Percentiles rank a stretch among this genome's conserved stretches.
Evolutionary conservation across 2,888 invertebrate genomes (phyloP).

Genomic region (Heliconius ismenius): DNA sequence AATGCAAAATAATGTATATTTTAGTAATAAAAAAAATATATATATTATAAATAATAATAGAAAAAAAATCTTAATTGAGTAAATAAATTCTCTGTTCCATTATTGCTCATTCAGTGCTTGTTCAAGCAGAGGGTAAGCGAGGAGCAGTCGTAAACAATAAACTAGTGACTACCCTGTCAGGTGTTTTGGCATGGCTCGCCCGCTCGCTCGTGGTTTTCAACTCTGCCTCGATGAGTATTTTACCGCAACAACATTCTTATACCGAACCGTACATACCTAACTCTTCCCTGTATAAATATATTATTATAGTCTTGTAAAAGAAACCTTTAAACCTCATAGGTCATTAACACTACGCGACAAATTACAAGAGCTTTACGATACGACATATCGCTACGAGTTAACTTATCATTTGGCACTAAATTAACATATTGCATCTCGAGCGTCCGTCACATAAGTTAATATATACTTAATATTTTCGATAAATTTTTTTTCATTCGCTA

Average conservation of each 20-base stretch:
- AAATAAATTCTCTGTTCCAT: constrained; percentile 82
- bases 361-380: constrained; percentile 80
- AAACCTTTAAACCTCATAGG: constrained; percentile 80
- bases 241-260: constrained; percentile 78
- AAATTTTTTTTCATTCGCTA: constrained; percentile 55
- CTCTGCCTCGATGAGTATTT: constrained; percentile 78
- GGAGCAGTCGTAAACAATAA: constrained; percentile 32
- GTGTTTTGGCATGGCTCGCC: constrained; percentile 37
- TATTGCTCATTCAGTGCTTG: constrained; percentile 75
- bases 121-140: constrained; percentile 62
- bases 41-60: constrained; percentile 68
- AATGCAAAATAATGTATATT: constrained; percentile 80
- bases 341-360: constrained; percentile 80
- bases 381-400: constrained; percentile 81
- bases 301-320: constrained; percentile 80
- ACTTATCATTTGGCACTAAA: constrained; percentile 83
- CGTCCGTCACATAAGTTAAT: constrained; percentile 67
- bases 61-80: constrained; percentile 77
- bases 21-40: constrained; percentile 67
- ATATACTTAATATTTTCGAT: constrained; percentile 68
- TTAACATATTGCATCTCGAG: constrained; percentile 81
- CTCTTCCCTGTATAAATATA: constrained; percentile 82
- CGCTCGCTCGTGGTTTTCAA: constrained; percentile 68
- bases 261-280: constrained; percentile 78
- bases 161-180: constrained; percentile 43